Base-by-base conservation (phyloP, 1,140 invertebrate genomes). In the Bombus pyrosoma region DNA sequence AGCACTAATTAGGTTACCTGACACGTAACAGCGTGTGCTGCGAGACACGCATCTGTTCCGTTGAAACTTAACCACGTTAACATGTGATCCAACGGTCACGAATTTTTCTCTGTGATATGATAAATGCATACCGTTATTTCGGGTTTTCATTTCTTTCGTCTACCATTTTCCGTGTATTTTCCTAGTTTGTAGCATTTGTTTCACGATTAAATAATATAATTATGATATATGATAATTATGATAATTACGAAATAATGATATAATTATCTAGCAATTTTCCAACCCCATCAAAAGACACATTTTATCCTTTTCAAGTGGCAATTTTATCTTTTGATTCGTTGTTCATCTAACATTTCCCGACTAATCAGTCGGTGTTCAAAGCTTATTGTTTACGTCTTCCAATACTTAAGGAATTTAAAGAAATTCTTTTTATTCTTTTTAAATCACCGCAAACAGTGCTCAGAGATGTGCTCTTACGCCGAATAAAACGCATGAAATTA, bases 1-100 rank as follows among this genome's bases (percentile, higher is more conserved):
- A 59, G 77, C 37, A 79, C 62, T 89, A 89, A 86, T 88, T 89
- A 86, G 80, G 79, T 88, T 89, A 89, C 73, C 81, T 53, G 47
- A 53, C 47, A 53, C 47, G 47, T 53, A 53, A 53, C 47, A 75
- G 32, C 66, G 73, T 39, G 53, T 10, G 25, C 37, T 62, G 43
- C 39, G 76, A n/a, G 47, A 53, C 64, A 77, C 22, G 37, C 37
- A 47, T 88, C 72, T 68, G 87, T 53, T 59, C 47, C 18, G 73
- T 57, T 69, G 71, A 88, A 85, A 89, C 41, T 81, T 71, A 18
- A 66, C 66, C 53, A 34, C 28, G 64, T 32, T 39, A 74, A 80
- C 43, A 37, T 39, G 41, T 28, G 62, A 39, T 18, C 37, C 34
- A 83, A 25, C 47, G 37, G 22, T 2, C 59, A n/a, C 41, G 28